phyloP scores from a whole-genome alignment of 2,888 invertebrate species.

The Hoplodrina blanda region DNA sequence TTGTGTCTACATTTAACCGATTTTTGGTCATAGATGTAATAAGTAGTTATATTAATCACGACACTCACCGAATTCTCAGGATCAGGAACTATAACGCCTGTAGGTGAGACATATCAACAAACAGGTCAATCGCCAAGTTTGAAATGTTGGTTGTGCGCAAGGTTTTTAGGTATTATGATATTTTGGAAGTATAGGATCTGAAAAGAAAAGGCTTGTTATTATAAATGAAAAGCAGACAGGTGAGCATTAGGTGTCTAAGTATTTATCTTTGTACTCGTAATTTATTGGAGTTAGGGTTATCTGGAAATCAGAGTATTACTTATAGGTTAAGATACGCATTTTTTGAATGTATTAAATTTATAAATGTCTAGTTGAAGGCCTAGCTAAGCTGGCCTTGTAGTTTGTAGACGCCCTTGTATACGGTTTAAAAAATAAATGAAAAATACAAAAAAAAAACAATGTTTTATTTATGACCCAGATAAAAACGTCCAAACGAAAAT shows the following conservation, averaged over 20 bases:
- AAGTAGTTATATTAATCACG: background rate
- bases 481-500: too few relatives aligned
- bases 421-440: slow-evolving; percentile 25
- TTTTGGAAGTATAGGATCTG: background rate
- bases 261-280: slow-evolving; percentile 7
- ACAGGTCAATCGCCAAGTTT: background rate
- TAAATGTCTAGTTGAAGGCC: slow-evolving; percentile 34
- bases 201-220: slow-evolving; percentile 3
- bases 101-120: slow-evolving; percentile 12
- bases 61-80: background rate
- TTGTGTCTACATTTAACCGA: slow-evolving; percentile 27
- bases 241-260: background rate
- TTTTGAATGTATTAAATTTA: background rate
- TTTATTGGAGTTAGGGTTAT: slow-evolving; percentile 11
- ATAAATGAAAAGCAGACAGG: background rate
- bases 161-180: slow-evolving; percentile 3
- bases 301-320: slow-evolving; percentile 37
- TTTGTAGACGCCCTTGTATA: slow-evolving; percentile 26
- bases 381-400: slow-evolving; percentile 26
- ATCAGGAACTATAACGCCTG: background rate
- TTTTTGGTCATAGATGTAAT: slow-evolving; percentile 8
- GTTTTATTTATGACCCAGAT: slow-evolving; percentile 42
- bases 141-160: slow-evolving; percentile 2
- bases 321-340: too few relatives aligned
- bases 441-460: slow-evolving; percentile 5